Percentiles rank a stretch among this genome's conserved stretches.
Conservation (phyloP, 1,140 invertebrate species). For the Mactra quadrangularis region DNA sequence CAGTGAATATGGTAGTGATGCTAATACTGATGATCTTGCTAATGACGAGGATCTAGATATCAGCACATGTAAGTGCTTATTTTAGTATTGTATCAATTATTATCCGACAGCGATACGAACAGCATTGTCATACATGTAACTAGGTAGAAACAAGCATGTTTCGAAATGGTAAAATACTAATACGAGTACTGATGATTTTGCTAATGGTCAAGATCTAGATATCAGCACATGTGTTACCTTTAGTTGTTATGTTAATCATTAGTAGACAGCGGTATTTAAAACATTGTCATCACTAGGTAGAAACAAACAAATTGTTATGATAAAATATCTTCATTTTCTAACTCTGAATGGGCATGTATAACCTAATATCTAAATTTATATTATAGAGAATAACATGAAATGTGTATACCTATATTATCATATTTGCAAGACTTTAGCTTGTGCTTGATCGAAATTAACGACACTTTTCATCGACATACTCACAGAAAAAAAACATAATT, state of each 20-base stretch:
- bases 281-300: too few species aligned
- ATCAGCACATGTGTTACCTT: slow-evolving; percentile 70
- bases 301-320: too few species aligned
- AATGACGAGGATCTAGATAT: slow-evolving; percentile 82
- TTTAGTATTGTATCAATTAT: background rate
- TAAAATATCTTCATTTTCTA: too few species aligned
- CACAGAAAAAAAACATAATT: too few species aligned
- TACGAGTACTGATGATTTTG: slow-evolving; percentile 80
- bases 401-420: background rate
- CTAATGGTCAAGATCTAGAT: slow-evolving; percentile 82
- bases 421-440: background rate
- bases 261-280: too few species aligned
- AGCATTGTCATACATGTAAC: background rate
- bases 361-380: too few species aligned
- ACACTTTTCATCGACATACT: too few species aligned
- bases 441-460: too few species aligned
- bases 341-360: too few species aligned
- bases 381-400: background rate
- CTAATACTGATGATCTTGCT: slow-evolving; percentile 80
- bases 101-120: too few species aligned
- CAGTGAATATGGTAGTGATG: slow-evolving; percentile 80
- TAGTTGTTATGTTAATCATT: background rate
- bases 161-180: too few species aligned
- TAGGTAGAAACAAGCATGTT: too few species aligned
- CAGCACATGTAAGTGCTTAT: slow-evolving; percentile 75